These are phyloP conservation scores for Pogonus chalceus DNA, from an alignment of 1,140 invertebrate genomes.

Conservation along the genomic window DNA sequence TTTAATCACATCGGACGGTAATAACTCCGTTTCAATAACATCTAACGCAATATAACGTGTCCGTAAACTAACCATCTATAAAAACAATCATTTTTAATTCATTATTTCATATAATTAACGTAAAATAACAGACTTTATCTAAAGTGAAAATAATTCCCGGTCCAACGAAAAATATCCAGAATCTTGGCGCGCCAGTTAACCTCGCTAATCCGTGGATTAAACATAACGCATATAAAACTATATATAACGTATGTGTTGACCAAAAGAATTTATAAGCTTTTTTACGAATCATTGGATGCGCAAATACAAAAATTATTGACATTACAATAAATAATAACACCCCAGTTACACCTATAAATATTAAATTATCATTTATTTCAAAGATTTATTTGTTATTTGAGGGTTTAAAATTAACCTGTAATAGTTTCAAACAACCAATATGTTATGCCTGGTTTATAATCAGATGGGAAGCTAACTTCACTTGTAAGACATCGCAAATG, in stretches of 20 bases:
- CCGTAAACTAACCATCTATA: constrained; percentile 73
- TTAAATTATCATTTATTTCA: constrained; percentile 7
- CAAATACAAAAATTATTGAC: constrained; percentile 95
- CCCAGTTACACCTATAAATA: constrained; percentile 80
- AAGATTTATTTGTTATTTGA: too few relatives aligned
- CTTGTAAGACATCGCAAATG: constrained; percentile 90
- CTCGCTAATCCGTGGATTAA: constrained; percentile 91
- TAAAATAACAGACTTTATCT: constrained; percentile 61
- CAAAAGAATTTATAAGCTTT: constrained; percentile 96
- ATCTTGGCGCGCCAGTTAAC: constrained; percentile 82
- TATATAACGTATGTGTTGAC: constrained; percentile 91
- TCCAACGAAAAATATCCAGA: constrained; percentile 93
- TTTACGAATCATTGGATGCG: constrained; percentile 86
- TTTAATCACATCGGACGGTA: constrained; percentile 93
- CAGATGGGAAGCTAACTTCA: constrained; percentile 86
- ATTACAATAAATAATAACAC: constrained; percentile 87
- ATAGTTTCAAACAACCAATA: constrained; percentile 94
- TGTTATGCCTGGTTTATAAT: constrained; percentile 80
- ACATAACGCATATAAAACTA: constrained; percentile 80
- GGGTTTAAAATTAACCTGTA: constrained; percentile 68
- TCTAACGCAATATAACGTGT: constrained; percentile 90
- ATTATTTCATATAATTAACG: neutral
- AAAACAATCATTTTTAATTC: constrained; percentile 16
- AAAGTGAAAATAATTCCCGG: constrained; percentile 84
- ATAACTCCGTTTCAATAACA: constrained; percentile 87